Base-by-base conservation (phyloP, 2,888 invertebrate genomes). In the Tenthredo amoena region DNA sequence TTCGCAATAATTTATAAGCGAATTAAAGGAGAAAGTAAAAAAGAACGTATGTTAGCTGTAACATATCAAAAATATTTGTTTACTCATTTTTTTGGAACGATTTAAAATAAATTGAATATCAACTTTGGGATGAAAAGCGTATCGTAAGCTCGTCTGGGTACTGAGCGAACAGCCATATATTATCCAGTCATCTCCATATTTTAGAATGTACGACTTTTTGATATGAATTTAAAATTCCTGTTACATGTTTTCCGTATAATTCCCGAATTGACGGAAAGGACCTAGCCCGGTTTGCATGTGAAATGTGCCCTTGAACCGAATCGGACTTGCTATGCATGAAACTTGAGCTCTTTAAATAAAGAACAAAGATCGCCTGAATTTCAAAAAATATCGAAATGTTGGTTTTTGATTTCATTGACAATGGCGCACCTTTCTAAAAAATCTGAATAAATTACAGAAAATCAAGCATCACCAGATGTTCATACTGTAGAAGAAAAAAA, bases 221-320 rank as follows among this genome's bases (percentile, higher is more conserved):
- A 50, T 77, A 50, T 77, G 55, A 77, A 77, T 77, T 77, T 77
- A 31, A 12, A 77, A 77, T 31, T 50, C 77, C 15, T 77, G 7
- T 2, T 18, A 50, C 0, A 26, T 31, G 55, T 5, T 55, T 50
- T 47, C 26, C 21, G 47, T 50, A 50, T 76, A 10, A 50, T 50
- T 43, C 12, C 15, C n/a, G 21, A 37, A 18, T 47, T 21, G 40
- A n/a, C 37, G 71, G 26, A 26, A 26, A 26, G 26, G 26, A 1
- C 26, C 26, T 26, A 1, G 26, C 26, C 26, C 26, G 26, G 26
- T 26, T 26, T 26, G 26, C 26, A 26, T 26, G 26, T 26, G 26
- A 26, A 26, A 26, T 26, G 26, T 26, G 26, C 26, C 26, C 26
- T 26, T 26, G 26, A 26, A 26, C 26, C 26, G 26, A 26, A 26